Base-by-base conservation (phyloP, 2,888 invertebrate genomes). In the Gortyna flavago region DNA sequence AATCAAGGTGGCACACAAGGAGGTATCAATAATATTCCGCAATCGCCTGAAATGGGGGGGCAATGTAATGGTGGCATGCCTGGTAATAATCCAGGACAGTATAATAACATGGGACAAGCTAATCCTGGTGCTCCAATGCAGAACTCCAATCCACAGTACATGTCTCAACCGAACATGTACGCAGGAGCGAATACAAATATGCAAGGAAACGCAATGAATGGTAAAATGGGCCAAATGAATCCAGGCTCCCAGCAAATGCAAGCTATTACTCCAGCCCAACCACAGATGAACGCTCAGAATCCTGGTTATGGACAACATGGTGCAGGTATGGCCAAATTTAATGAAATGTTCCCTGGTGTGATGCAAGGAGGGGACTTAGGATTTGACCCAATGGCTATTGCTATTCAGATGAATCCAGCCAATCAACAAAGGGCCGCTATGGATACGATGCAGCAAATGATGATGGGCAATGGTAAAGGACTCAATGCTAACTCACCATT, bases 381-480 rank as follows among this genome's bases (percentile, higher is more conserved):
- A 54, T 96, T 95, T 79, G 96, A 96, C 88, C 96, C 96, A 4
- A 96, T 96, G 96, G 91, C 94, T 59, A 94, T 96, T 80, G 96
- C 96, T 18, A 92, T 96, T 86, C 96, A 96, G 89, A 96, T 96
- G 96, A 96, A 96, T 88, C 96, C 96, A 69, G 94, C 93, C 59
- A 96, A 96, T 82, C 93, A 95, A 71, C 91, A 95, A 84, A 90
- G 89, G 76, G 89, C 90, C 35, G 95, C 95, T 62, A 93, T 95
- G 88, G 85, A 93, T 59, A 89, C 92, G 2, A 95, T 95, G 90
- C 89, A 93, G 67, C 94, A 93, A 76, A 81, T 95, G 75, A 92
- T 96, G 92, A 90, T 89, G 77, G 83, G 87, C 32, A 92, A 90
- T 73, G 88, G 88, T 51, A 71, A 77, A 73, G 81, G 75, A 57